Percentiles rank a stretch among this genome's conserved stretches.
Evolutionary conservation across 2,888 invertebrate species (phyloP).

Genomic region (Stenotaenia linearis): DNA sequence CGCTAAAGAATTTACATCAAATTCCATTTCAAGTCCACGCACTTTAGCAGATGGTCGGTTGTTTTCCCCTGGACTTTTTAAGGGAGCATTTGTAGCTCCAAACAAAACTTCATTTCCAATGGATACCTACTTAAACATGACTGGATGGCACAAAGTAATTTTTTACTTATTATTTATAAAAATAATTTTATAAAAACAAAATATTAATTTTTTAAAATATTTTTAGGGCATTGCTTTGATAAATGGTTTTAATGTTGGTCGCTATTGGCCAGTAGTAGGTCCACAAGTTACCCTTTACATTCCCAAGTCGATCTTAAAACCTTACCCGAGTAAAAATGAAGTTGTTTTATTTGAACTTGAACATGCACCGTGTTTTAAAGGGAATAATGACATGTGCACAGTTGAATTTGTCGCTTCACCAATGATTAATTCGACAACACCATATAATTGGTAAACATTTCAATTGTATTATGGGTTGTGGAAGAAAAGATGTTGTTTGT

Average conservation of each 20-base stretch:
- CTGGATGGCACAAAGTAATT: constrained; percentile 46
- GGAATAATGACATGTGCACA: not conserved
- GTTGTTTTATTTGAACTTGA: constrained; percentile 47
- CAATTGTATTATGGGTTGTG: too few species aligned
- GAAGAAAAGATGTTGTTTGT: too few species aligned
- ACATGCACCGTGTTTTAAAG: constrained; percentile 42
- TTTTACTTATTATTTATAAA: not conserved
- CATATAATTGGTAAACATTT: too few species aligned
- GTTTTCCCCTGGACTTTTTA: too few species aligned
- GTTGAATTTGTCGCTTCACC: constrained; percentile 32
- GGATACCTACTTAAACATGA: too few species aligned
- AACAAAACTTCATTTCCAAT: too few species aligned
- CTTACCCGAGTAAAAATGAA: constrained; percentile 44
- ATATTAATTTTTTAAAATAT: constrained; percentile 36
- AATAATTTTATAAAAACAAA: not conserved
- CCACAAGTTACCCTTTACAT: constrained; percentile 54
- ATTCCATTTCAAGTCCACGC: too few species aligned
- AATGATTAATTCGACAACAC: constrained; percentile 35
- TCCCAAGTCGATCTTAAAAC: constrained; percentile 40
- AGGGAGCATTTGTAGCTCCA: too few species aligned
- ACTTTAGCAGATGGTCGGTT: too few species aligned
- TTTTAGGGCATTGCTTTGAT: constrained; percentile 51
- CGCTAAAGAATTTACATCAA: too few species aligned
- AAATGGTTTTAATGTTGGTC: too few species aligned
- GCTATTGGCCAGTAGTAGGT: constrained; percentile 55